A percentile compares a stretch with the other conserved stretches of the same genome.
Conservation (phyloP, 2,113 vertebrate species). For the Labeo catla region DNA sequence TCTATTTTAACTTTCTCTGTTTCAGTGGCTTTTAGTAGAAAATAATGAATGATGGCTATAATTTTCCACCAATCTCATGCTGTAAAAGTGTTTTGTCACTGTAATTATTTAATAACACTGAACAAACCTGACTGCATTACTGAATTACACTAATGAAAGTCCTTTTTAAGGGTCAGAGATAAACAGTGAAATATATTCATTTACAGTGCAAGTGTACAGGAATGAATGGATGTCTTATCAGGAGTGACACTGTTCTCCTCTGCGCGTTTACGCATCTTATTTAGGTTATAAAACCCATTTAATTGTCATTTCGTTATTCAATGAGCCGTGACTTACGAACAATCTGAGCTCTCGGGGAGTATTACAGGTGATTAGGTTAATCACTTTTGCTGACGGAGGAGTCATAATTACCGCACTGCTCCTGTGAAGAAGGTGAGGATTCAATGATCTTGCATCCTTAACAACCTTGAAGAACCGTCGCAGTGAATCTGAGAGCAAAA, state of each 20-base stretch:
- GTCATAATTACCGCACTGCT: slow-evolving; percentile 41
- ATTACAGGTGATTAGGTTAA: slow-evolving; percentile 51
- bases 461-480: slow-evolving; percentile 5
- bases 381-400: slow-evolving; percentile 46
- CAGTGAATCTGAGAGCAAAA: neutral
- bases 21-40: neutral
- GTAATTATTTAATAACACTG: neutral
- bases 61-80: neutral
- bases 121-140: neutral
- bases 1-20: neutral
- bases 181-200: neutral
- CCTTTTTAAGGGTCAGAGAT: neutral
- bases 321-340: slow-evolving; percentile 17
- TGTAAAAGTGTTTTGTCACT: neutral
- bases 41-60: neutral
- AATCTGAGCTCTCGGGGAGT: slow-evolving; percentile 5
- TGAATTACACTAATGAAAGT: neutral
- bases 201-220: neutral
- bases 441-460: neutral
- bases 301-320: slow-evolving; percentile 38
- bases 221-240: neutral
- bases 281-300: slow-evolving; percentile 29
- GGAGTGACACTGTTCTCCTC: neutral
- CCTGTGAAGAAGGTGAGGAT: slow-evolving; percentile 12
- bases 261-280: slow-evolving; percentile 24